A percentile compares a stretch with the other conserved stretches of the same genome.
Evolutionary conservation across 64 coral and sea anemone genomes (phyloP).

Genomic region (Hydrozoanthus tunicans): DNA sequence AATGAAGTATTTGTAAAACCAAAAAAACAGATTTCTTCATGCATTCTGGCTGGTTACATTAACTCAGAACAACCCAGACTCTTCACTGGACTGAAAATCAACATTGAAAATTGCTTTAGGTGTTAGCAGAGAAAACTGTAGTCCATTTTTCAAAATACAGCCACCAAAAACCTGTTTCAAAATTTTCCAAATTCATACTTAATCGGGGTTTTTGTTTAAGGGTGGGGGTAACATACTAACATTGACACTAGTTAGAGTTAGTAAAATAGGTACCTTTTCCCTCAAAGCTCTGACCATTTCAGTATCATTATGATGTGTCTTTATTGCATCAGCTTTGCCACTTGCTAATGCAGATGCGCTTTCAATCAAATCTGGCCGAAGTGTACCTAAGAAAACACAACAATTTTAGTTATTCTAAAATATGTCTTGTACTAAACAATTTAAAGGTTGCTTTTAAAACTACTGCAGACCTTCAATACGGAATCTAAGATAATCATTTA

Average conservation of each 20-base stretch:
- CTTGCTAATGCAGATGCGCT: conserved; percentile 92
- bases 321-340: conserved; percentile 93
- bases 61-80: background rate
- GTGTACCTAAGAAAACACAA: conserved; percentile 59
- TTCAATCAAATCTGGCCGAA: conserved; percentile 98
- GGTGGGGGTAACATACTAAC: background rate
- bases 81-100: too few species aligned
- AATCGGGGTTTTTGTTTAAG: too few species aligned
- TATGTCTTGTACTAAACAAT: too few species aligned
- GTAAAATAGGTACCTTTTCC: conserved; percentile 63
- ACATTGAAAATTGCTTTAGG: too few species aligned
- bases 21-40: background rate
- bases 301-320: conserved; percentile 98
- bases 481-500: too few species aligned
- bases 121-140: background rate
- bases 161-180: too few species aligned
- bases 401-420: too few species aligned
- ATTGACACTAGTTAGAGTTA: background rate
- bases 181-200: too few species aligned
- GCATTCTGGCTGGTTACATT: background rate
- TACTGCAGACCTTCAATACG: too few species aligned
- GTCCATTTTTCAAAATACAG: too few species aligned
- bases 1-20: background rate
- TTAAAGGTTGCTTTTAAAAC: too few species aligned
- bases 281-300: conserved; percentile 87